These are phyloP conservation scores for Jordanella pulchra DNA, from an alignment of 2,797 vertebrate genomes.

Conservation along the genomic window DNA sequence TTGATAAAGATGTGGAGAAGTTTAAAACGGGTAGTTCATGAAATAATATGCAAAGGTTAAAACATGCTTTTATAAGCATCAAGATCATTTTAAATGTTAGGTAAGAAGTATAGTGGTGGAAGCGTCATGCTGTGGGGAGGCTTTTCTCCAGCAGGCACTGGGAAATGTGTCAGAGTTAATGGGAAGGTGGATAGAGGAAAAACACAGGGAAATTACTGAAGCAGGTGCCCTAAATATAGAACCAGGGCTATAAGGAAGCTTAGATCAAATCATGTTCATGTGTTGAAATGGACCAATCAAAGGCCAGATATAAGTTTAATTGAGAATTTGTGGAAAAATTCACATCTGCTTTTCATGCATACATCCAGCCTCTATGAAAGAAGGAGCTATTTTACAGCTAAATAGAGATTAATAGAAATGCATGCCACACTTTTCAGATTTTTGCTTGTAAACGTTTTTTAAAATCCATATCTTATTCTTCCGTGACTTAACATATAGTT, in stretches of 20 bases:
- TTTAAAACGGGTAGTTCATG: too few relatives aligned
- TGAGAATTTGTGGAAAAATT: not conserved
- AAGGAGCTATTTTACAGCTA: not conserved
- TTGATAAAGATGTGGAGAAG: too few relatives aligned
- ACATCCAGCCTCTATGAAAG: not conserved
- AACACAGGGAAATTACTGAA: not conserved
- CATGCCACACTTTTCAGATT: not conserved
- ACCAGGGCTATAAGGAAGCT: not conserved
- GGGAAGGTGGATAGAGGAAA: not conserved
- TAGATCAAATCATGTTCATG: not conserved
- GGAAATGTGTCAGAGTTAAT: not conserved
- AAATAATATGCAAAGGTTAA: too few relatives aligned
- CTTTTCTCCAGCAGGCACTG: not conserved
- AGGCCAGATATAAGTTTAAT: not conserved
- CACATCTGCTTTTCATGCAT: not conserved
- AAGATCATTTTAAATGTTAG: too few relatives aligned
- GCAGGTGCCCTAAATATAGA: not conserved
- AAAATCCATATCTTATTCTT: too few relatives aligned
- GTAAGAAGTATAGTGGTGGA: too few relatives aligned
- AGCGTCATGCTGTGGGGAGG: not conserved
- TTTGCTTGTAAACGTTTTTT: not conserved
- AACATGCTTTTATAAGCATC: too few relatives aligned
- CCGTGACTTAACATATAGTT: too few relatives aligned
- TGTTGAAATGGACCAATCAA: not conserved
- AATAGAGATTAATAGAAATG: not conserved